A percentile compares a stretch with the other conserved stretches of the same genome.
Evolutionary conservation across 2,797 vertebrate genomes (phyloP).

Genomic region (Rhynchotus rufescens): DNA sequence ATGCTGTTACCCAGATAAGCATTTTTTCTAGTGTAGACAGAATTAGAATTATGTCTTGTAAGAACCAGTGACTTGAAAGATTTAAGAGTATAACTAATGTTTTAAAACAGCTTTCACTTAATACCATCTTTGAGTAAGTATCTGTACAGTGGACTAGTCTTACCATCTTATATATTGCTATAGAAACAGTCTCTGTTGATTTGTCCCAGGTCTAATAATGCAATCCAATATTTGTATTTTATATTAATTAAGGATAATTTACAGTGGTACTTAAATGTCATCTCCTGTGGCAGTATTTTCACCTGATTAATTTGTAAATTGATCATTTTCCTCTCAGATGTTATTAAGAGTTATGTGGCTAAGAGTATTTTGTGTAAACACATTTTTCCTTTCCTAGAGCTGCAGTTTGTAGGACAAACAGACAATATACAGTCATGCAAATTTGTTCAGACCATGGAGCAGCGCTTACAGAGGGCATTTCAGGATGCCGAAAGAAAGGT

Average conservation of each 20-base stretch:
- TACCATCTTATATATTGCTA: not conserved
- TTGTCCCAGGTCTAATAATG: not conserved
- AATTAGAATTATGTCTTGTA: not conserved
- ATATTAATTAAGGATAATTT: constrained; percentile 3
- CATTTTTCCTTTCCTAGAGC: constrained; percentile 81
- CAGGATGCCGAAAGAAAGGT: constrained; percentile 91
- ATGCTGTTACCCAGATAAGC: not conserved
- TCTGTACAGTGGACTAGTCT: not conserved
- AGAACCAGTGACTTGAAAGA: not conserved
- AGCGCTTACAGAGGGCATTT: constrained; percentile 92
- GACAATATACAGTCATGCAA: constrained; percentile 93
- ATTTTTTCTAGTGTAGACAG: not conserved
- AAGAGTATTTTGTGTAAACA: not conserved
- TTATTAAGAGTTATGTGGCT: not conserved
- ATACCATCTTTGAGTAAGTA: not conserved
- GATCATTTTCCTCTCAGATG: not conserved
- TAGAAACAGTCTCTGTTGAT: constrained; percentile 10
- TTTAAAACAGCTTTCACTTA: not conserved
- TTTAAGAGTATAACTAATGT: not conserved
- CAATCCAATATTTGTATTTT: constrained; percentile 4
- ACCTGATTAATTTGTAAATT: constrained; percentile 2
- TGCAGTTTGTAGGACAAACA: constrained; percentile 92
- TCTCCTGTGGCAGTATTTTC: not conserved
- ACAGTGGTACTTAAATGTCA: not conserved
- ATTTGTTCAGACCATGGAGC: constrained; percentile 95